A percentile compares a stretch with the other conserved stretches of the same genome.
Evolutionary conservation across 2,888 invertebrate species (phyloP).

Genomic region (Deilephila porcellus): DNA sequence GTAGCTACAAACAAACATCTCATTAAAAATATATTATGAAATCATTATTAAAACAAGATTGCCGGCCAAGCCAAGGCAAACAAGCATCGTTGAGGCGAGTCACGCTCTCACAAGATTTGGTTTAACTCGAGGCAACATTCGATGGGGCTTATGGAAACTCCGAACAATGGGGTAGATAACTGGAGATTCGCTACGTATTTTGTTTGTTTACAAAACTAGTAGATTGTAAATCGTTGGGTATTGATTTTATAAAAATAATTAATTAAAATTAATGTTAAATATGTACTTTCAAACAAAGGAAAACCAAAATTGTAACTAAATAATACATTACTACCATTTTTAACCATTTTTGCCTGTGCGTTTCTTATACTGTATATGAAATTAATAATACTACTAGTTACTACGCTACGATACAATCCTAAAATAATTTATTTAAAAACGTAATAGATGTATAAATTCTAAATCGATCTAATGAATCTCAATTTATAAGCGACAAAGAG

Average conservation of each 20-base stretch:
- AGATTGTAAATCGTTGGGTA: not conserved
- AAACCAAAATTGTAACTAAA: too few species aligned
- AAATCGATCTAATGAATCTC: too few species aligned
- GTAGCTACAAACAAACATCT: not conserved
- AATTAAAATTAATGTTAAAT: not conserved
- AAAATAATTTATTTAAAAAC: too few species aligned
- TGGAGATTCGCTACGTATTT: not conserved
- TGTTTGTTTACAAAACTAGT: not conserved
- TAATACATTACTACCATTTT: too few species aligned
- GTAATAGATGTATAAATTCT: too few species aligned
- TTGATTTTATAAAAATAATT: not conserved
- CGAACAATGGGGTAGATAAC: slow-evolving; percentile 38
- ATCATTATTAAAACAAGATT: not conserved
- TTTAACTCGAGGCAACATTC: slow-evolving; percentile 54
- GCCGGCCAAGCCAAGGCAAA: slow-evolving; percentile 25
- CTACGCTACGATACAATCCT: too few species aligned
- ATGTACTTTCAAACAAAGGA: too few species aligned
- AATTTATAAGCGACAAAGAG: not conserved
- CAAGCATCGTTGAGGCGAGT: slow-evolving; percentile 46
- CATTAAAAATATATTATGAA: not conserved
- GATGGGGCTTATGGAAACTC: slow-evolving; percentile 28
- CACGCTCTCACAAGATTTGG: slow-evolving; percentile 53
- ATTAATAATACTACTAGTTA: too few species aligned
- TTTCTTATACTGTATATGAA: too few species aligned
- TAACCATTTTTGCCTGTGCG: too few species aligned